A percentile compares a stretch with the other conserved stretches of the same genome.
These are phyloP conservation scores for Margaritifera margaritifera DNA, from an alignment of 2,888 invertebrate species.

Conservation along the genomic window DNA sequence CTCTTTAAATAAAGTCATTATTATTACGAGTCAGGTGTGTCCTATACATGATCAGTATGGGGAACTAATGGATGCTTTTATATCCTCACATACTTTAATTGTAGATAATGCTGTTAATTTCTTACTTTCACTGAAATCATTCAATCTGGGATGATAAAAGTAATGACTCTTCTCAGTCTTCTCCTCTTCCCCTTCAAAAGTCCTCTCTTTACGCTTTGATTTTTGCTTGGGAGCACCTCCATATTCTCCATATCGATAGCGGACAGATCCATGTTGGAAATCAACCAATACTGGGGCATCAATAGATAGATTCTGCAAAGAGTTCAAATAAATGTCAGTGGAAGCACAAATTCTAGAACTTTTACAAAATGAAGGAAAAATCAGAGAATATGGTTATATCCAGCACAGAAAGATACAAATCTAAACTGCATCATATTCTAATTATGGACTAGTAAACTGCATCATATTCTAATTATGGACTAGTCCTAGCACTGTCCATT, in stretches of 20 bases:
- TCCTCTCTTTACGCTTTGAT: slow-evolving; percentile 50
- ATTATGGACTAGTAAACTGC: too few species aligned
- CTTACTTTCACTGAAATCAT: slow-evolving; percentile 64
- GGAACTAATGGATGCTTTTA: too few species aligned
- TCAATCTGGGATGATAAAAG: slow-evolving; percentile 64
- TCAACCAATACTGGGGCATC: slow-evolving; percentile 66
- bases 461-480: too few species aligned
- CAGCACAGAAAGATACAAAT: too few species aligned
- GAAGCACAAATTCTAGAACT: background rate
- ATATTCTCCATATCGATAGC: slow-evolving; percentile 57
- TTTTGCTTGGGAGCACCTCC: slow-evolving; percentile 29
- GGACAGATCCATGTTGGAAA: slow-evolving; percentile 64
- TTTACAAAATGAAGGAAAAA: background rate
- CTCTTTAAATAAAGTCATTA: too few species aligned
- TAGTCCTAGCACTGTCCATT: too few species aligned
- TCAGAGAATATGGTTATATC: too few species aligned
- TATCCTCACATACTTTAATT: too few species aligned
- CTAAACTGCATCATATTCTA: too few species aligned
- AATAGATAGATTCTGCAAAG: slow-evolving; percentile 44
- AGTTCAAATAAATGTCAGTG: background rate
- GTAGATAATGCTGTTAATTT: background rate
- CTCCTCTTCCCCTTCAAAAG: slow-evolving; percentile 61
- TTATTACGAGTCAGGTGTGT: too few species aligned
- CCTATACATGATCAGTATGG: too few species aligned
- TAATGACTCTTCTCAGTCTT: slow-evolving; percentile 54